Conservation (phyloP, 2,888 invertebrate genomes). For the Tenthredo notha region DNA sequence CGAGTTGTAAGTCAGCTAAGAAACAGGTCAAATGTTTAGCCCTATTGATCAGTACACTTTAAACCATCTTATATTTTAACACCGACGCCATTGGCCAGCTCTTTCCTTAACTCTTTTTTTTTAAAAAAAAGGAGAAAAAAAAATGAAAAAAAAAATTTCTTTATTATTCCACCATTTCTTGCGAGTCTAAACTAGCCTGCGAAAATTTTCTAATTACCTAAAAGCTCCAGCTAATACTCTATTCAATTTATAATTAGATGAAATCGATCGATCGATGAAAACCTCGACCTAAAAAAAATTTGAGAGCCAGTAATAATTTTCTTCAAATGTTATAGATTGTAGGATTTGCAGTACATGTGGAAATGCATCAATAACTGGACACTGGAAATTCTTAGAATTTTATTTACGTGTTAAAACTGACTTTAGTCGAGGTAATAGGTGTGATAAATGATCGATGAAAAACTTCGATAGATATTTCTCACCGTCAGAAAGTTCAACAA, state of each 20-base stretch:
- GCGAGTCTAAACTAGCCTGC: constrained; percentile 17
- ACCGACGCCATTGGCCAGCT: neutral
- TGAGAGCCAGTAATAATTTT: neutral
- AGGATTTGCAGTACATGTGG: too few relatives aligned
- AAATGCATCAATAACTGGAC: neutral
- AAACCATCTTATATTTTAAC: constrained; percentile 48
- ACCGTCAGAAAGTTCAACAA: constrained; percentile 27
- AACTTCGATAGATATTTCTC: constrained; percentile 21
- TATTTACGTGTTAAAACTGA: neutral
- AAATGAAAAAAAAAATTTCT: neutral
- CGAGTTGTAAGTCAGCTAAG: constrained; percentile 62
- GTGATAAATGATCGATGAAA: constrained; percentile 8
- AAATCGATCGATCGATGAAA: neutral
- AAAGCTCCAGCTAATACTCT: constrained; percentile 52
- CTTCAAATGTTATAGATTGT: too few relatives aligned
- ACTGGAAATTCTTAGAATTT: neutral
- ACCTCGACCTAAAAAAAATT: too few relatives aligned
- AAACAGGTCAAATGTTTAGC: constrained; percentile 65
- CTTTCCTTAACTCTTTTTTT: neutral
- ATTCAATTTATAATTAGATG: neutral
- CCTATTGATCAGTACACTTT: constrained; percentile 52
- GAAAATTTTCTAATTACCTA: constrained; percentile 56
- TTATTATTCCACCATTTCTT: neutral
- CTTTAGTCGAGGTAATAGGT: neutral
- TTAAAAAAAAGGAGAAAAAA: too few relatives aligned